These are phyloP conservation scores for Marmota flaviventris DNA, from an alignment of 2,113 vertebrate species.

Conservation along the genomic window DNA sequence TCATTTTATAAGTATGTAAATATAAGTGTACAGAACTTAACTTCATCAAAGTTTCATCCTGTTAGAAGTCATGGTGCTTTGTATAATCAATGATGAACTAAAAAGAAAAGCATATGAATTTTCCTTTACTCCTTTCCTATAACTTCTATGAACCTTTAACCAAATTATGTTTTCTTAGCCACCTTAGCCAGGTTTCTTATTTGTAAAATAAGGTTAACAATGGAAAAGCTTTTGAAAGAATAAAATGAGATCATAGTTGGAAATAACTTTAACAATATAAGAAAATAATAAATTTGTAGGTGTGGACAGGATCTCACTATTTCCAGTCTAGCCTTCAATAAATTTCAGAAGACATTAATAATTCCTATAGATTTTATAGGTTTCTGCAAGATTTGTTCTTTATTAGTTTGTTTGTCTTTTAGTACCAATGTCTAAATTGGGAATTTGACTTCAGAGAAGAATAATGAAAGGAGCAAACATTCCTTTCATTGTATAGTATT, in stretches of 20 bases:
- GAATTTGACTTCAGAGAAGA: constrained; percentile 13
- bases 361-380: not conserved
- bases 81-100: not conserved
- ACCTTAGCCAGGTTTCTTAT: not conserved
- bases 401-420: not conserved
- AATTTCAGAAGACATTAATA: constrained; percentile 45
- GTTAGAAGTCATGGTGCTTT: not conserved
- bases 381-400: not conserved
- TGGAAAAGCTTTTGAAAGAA: not conserved
- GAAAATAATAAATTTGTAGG: not conserved
- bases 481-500: not conserved
- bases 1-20: constrained; percentile 38
- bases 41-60: constrained; percentile 6
- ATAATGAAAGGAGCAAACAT: not conserved
- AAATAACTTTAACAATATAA: constrained; percentile 46
- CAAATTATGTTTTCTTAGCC: not conserved
- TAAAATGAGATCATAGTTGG: not conserved
- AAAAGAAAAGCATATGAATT: not conserved
- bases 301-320: not conserved
- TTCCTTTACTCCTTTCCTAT: not conserved
- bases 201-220: not conserved
- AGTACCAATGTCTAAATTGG: not conserved
- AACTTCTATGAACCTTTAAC: not conserved
- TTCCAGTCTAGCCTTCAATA: not conserved
- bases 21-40: constrained; percentile 29